Conservation (phyloP, 2,888 invertebrate genomes). For the Orchestes rusci region DNA sequence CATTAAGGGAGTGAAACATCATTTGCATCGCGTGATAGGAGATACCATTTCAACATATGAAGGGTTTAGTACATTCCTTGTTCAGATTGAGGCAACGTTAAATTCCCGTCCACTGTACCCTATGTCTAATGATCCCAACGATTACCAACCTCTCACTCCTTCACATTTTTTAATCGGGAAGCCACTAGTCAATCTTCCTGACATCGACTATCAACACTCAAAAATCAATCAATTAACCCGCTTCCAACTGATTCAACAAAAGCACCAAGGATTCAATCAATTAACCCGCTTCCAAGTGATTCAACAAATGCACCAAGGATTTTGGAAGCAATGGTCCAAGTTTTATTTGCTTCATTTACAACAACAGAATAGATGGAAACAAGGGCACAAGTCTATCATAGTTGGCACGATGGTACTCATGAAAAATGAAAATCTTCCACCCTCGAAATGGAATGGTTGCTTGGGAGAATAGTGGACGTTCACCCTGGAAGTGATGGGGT, state of each 20-base stretch:
- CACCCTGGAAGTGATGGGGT: too few species aligned
- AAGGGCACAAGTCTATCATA: neutral
- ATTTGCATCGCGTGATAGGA: neutral
- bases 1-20: neutral
- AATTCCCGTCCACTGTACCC: conserved; percentile 1
- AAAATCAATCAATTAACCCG: conserved; percentile 5
- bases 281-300: too few species aligned
- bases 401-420: conserved; percentile 1
- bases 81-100: too few species aligned
- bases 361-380: conserved; percentile 1
- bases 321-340: conserved; percentile 4
- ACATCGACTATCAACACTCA: neutral
- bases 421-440: conserved; percentile 2
- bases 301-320: too few species aligned
- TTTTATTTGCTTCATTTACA: neutral
- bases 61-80: too few species aligned
- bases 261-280: conserved; percentile 5
- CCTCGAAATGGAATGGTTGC: neutral
- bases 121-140: conserved; percentile 5
- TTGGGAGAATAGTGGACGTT: too few species aligned
- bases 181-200: conserved; percentile 2
- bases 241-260: conserved; percentile 8
- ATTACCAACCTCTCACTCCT: conserved; percentile 5
- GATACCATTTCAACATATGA: neutral
- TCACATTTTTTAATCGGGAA: conserved; percentile 2